phyloP scores from a whole-genome alignment of 2,113 vertebrate genomes.

The Aphelocoma coerulescens region DNA sequence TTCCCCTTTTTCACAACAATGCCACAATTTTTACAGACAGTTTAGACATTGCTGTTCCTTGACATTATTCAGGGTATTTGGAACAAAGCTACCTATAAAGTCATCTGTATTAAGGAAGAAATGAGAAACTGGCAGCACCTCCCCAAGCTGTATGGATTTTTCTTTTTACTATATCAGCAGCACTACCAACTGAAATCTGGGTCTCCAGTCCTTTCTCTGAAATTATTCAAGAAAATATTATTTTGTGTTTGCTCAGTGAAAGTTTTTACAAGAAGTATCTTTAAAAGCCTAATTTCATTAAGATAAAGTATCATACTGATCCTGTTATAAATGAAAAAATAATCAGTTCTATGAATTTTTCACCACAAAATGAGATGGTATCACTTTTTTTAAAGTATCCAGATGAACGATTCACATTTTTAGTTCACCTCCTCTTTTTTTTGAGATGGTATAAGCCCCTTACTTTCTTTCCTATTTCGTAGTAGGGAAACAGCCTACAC shows the following conservation, averaged over 20 bases:
- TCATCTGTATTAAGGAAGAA: not conserved
- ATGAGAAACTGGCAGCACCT: not conserved
- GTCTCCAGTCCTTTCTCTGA: not conserved
- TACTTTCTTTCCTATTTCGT: not conserved
- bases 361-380: not conserved
- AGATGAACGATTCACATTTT: not conserved
- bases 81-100: not conserved
- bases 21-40: not conserved
- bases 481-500: not conserved
- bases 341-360: not conserved
- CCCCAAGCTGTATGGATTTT: not conserved
- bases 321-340: not conserved
- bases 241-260: not conserved
- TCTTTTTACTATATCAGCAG: not conserved
- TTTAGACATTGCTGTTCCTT: not conserved
- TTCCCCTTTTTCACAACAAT: not conserved
- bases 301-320: not conserved
- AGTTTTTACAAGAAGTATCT: not conserved
- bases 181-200: not conserved
- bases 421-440: not conserved
- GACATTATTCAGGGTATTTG: not conserved
- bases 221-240: not conserved
- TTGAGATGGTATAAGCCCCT: not conserved
- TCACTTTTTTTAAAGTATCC: not conserved
- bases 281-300: not conserved